Base-by-base conservation (phyloP, 2,113 vertebrate genomes). In the Cebus imitator region DNA sequence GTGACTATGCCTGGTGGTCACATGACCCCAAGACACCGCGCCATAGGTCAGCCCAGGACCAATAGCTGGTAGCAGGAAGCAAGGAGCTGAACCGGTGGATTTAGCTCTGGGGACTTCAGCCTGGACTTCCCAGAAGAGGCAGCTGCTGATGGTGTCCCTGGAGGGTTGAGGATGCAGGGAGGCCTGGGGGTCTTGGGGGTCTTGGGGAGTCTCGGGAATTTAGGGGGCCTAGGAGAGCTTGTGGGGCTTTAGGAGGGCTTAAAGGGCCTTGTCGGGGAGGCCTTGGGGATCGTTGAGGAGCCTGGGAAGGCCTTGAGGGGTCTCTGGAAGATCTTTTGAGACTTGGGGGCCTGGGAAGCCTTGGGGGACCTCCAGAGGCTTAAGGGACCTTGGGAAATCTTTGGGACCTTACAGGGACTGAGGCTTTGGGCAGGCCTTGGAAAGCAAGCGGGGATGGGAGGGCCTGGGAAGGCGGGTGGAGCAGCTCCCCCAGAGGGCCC, bases 391-490 rank as follows among this genome's bases (percentile, higher is more conserved):
- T 40, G 48, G 66, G 23, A 27, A 40, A 64, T 35, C 10, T 85
- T 64, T 45, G 58, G 82, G 18, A 66, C 9, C 81, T 83, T 43
- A 61, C 16, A 32, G 30, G 43, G 8, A 4, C 50, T 27, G 52
- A 52, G 68, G 43, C 21, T 72, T 35, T 83, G 5, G 40, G 21
- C 8, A 2, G 1, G 7, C 55, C 55, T 89, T 1, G 68, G 37
- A 25, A 58, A 50, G 35, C 2, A 25, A 8, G 6, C 2, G 0
- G 6, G 25, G 6, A 5, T 70, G 35, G 35, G 35, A n/a, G 35
- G n/a, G 30, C n/a, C n/a, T 6, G 43, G 43, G 43, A 20, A 5
- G 70, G 70, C 0, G 17, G 61, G 18, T 12, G 45, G 58, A 40
- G 35, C 25, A 68, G 45, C 6, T 2, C 75, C 58, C 35, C 6